A percentile compares a stretch with the other conserved stretches of the same genome.
Conservation (phyloP, 2,888 invertebrate genomes). For the Erpobdella octoculata region DNA sequence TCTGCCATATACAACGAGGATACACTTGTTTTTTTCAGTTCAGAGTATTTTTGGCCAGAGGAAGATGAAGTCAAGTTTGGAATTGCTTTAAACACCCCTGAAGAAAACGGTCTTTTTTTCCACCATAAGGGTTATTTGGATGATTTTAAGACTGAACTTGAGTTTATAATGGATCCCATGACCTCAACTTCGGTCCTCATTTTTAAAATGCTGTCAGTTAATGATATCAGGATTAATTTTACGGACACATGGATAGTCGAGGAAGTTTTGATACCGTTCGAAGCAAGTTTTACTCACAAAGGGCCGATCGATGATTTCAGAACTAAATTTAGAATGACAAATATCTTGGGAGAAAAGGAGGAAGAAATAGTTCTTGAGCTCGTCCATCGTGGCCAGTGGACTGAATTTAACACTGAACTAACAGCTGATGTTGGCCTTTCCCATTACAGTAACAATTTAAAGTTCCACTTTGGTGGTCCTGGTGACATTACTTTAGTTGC, state of each 20-base stretch:
- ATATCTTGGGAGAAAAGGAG: no score
- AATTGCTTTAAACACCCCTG: not conserved
- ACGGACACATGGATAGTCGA: no score
- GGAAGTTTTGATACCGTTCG: no score
- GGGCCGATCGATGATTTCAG: no score
- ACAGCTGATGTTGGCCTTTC: not conserved
- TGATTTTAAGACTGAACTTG: not conserved
- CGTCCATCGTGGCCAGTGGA: slow-evolving; percentile 24
- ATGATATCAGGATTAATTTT: no score
- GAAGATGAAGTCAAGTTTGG: not conserved
- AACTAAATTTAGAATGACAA: no score
- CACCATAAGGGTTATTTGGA: not conserved
- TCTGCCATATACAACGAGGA: not conserved
- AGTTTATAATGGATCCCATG: no score
- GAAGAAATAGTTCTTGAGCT: slow-evolving; percentile 15
- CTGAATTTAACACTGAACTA: slow-evolving; percentile 26
- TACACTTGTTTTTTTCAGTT: not conserved
- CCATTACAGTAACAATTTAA: not conserved
- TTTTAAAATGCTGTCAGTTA: no score
- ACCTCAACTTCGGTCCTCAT: no score
- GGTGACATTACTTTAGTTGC: not conserved
- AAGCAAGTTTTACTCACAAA: no score
- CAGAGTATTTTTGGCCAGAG: not conserved
- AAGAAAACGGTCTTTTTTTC: not conserved
- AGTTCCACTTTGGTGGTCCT: not conserved